Evolutionary conservation across 2,888 invertebrate species (phyloP), one percentile per base, ranked within the genome.

Genomic region (Sarcophaga rosellei): DNA sequence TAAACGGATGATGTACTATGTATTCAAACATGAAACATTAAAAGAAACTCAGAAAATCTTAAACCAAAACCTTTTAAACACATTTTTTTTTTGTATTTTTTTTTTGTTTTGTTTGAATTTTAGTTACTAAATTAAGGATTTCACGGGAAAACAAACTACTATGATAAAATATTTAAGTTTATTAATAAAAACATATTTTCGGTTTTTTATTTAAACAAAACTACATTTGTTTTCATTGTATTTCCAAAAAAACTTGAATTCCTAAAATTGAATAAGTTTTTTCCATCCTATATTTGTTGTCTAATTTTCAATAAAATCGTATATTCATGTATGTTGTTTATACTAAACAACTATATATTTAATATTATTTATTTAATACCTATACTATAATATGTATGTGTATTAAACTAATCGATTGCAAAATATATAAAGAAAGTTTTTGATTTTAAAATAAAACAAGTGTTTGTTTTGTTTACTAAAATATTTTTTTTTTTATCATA

Each of bases 301-400:
- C 0, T 53, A 17, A 53, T 15, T 53, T 53, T 53, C 17, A 15
- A 15, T 53, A 53, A 35, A 35, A 35, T 35, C 35, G 53, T 4
- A 53, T 15, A 53, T 75, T 59, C n/a, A 45, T 70, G 45, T 74
- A n/a, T 74, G 84, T 75, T 84, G 84, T 84, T 84, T 84, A 84
- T 79, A 84, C 68, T 79, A 79, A 84, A 79, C 74, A 84, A 70
- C 59, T 75, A 63, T 70, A 59, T 6, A 47, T 68, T 57, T 57
- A 47, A 75, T 69, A 57, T 75, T 81, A 75, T 45, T 63, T 65
- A 70, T 76, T 76, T 69, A 76, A 76, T 75, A 63, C 23, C 35
- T 63, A 44, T 76, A 25, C 75, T 63, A 70, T 12, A 69, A 45
- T 80, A 66, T 80, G 20, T 72, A 25, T 75, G 44, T 84, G 63